Base-by-base conservation (phyloP, 2,797 vertebrate species). In the Acipenser transmontanus region DNA sequence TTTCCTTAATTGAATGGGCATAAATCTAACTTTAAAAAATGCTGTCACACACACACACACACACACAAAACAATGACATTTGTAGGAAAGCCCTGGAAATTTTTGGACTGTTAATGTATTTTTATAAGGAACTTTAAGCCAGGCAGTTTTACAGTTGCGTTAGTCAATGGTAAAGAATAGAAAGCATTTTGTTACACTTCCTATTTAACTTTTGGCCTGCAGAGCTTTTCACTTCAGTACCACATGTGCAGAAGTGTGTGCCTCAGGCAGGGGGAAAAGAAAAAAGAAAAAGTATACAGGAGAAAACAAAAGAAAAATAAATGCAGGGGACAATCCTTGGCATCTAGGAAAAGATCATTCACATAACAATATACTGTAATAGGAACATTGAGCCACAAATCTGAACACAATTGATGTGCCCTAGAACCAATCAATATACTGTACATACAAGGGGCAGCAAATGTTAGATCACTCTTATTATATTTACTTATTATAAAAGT, bases 351-450 rank as follows among this genome's bases (percentile, higher is more conserved):
- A 68, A 64, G 66, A 73, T 77, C 71, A 66, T 76, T 71, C 81
- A 79, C 78, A 80, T 77, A 82, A 84, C 80, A 69, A 82, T 83
- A 79, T 54, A 71, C 69, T 68, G 75, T 68, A 73, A 64, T 52
- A 63, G 67, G 49, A 34, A 34, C 34, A 34, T 34, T 34, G 34
- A 34, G 34, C 34, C 34, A 34, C 34, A 34, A 34, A 34, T 34
- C 2, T 34, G 34, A 34, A 34, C 34, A 34, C 34, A 4, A 34
- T 1, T 34, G 34, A 34, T 4, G 34, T 34, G 34, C 1, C 34
- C 34, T 34, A 34, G 34, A 34, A 34, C 34, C 34, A 34, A 34
- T 34, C 80, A 69, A 82, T 83, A 79, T 54, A 71, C 68, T 68
- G 75, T 52, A 63, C 66, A 49, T 34, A 34, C 34, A 34, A 34